These are phyloP conservation scores for Physella acuta DNA, from an alignment of 1,140 invertebrate species.

Conservation along the genomic window DNA sequence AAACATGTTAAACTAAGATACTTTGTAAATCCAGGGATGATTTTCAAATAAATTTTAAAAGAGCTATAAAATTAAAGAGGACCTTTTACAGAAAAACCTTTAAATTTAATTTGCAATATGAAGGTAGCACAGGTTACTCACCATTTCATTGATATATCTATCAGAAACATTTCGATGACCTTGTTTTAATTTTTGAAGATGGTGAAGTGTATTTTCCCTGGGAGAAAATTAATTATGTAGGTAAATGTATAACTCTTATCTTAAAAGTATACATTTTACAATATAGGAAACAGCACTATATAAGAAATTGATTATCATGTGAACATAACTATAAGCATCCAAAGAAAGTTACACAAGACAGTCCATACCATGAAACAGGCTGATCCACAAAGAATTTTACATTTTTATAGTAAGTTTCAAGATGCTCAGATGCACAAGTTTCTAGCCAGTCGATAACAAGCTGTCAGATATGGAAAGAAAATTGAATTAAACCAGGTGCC, in stretches of 20 bases:
- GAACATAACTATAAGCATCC: too few species aligned
- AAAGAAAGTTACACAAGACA: too few species aligned
- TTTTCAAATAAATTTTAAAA: too few species aligned
- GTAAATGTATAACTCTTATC: too few species aligned
- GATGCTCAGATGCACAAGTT: constrained; percentile 72
- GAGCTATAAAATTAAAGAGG: too few species aligned
- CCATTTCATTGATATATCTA: constrained; percentile 69
- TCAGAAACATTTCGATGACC: constrained; percentile 51
- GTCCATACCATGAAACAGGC: constrained; percentile 71
- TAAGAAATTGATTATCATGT: constrained; percentile 9
- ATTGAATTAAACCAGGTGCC: neutral
- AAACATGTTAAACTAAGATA: too few species aligned
- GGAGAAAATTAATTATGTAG: too few species aligned
- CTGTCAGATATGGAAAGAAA: constrained; percentile 38
- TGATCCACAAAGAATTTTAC: constrained; percentile 75
- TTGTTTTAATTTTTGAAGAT: constrained; percentile 65
- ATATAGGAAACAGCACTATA: neutral
- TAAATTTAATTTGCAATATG: neutral
- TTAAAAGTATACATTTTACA: neutral
- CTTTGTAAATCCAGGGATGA: too few species aligned
- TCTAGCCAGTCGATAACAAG: constrained; percentile 92
- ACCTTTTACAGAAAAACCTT: too few species aligned
- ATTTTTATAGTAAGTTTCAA: constrained; percentile 66
- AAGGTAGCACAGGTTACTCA: constrained; percentile 55
- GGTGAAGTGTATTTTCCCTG: constrained; percentile 83